Evolutionary conservation across 2,797 vertebrate species (phyloP).

Genomic region (Perodicticus potto): DNA sequence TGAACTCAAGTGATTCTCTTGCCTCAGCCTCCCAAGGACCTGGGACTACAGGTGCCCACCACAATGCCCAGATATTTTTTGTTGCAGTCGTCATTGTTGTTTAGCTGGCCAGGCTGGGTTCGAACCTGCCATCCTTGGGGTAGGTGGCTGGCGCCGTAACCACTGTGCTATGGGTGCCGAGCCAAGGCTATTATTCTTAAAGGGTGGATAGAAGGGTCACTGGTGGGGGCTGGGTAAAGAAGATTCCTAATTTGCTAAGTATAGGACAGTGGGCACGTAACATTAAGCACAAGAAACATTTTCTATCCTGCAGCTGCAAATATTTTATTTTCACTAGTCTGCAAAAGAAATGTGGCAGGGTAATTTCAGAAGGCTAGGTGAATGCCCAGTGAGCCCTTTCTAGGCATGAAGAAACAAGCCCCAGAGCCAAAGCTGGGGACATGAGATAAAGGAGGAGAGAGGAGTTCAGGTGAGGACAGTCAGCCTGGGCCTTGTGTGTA

Average conservation of each 20-base stretch:
- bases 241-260: not conserved
- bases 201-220: not conserved
- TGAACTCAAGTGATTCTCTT: too few species aligned
- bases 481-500: not conserved
- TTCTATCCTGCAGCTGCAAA: not conserved
- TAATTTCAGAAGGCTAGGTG: not conserved
- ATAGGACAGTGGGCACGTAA: not conserved
- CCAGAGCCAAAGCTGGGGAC: too few species aligned
- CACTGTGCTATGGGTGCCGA: too few species aligned
- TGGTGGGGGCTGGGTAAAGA: fast-evolving
- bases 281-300: not conserved
- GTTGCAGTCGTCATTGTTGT: too few species aligned
- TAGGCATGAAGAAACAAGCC: not conserved
- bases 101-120: too few species aligned
- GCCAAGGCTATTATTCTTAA: too few species aligned
- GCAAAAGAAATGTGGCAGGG: not conserved
- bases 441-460: not conserved
- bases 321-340: not conserved
- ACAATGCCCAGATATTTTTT: too few species aligned
- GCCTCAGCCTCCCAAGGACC: too few species aligned
- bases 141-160: too few species aligned
- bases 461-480: too few species aligned
- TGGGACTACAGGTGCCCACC: too few species aligned
- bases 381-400: not conserved
- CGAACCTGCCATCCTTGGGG: too few species aligned